Conservation (phyloP, 2,797 vertebrate species). For the Lindbergichthys nudifrons region DNA sequence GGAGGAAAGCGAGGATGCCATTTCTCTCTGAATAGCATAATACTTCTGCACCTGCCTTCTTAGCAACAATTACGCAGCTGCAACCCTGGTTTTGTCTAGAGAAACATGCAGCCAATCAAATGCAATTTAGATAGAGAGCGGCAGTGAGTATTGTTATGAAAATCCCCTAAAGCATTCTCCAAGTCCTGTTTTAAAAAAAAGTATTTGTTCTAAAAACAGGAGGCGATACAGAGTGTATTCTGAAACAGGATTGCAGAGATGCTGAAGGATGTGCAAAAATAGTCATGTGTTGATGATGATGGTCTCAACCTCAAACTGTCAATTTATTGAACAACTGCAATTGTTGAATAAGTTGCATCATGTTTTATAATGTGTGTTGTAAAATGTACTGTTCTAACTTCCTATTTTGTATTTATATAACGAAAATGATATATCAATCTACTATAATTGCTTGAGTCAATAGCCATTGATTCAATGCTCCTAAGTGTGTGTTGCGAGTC, state of each 20-base stretch:
- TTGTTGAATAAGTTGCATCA: not conserved
- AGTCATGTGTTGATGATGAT: slow-evolving; percentile 13
- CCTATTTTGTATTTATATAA: not conserved
- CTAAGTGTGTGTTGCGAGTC: slow-evolving; percentile 59
- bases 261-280: not conserved
- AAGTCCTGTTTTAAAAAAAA: slow-evolving; percentile 17
- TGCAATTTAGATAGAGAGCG: slow-evolving; percentile 40
- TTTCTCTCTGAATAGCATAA: slow-evolving; percentile 36
- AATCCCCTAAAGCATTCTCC: slow-evolving; percentile 29
- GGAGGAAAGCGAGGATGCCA: not conserved
- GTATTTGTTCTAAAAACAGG: not conserved
- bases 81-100: slow-evolving; percentile 44
- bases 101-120: slow-evolving; percentile 46
- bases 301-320: not conserved
- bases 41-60: slow-evolving; percentile 30
- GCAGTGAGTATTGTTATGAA: slow-evolving; percentile 47
- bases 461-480: slow-evolving; percentile 51
- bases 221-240: slow-evolving; percentile 22
- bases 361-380: not conserved
- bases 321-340: not conserved
- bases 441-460: slow-evolving; percentile 45
- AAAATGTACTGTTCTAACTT: not conserved
- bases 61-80: slow-evolving; percentile 30
- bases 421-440: slow-evolving; percentile 13
- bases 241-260: not conserved